Percentiles rank a stretch among this genome's conserved stretches.
These are phyloP conservation scores for Tetanocera ferruginea DNA, from an alignment of 2,888 invertebrate genomes.

Conservation along the genomic window DNA sequence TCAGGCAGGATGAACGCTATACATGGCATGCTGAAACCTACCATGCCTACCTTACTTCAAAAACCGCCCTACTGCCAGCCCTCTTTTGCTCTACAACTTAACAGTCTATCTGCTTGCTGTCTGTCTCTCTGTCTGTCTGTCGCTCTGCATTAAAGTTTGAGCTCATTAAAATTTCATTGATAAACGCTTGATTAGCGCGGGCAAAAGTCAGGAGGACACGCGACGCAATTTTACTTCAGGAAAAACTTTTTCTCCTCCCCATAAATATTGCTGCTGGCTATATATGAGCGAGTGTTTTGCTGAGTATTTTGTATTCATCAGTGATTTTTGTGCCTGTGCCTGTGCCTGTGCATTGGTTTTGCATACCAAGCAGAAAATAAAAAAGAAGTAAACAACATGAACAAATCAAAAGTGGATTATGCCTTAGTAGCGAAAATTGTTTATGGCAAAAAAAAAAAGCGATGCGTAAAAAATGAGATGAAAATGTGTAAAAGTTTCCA, in stretches of 20 bases:
- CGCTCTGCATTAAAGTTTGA: constrained; percentile 4
- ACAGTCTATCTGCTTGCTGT: background rate
- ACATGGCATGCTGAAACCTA: background rate
- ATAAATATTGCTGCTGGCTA: background rate
- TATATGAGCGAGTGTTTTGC: too few species aligned
- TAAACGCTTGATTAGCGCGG: constrained; percentile 51
- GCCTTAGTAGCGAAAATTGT: constrained; percentile 53
- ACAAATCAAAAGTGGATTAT: constrained; percentile 51
- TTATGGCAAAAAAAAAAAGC: constrained; percentile 39
- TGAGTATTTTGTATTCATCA: too few species aligned
- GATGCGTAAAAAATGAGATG: too few species aligned
- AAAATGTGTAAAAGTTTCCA: too few species aligned
- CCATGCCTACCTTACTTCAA: background rate
- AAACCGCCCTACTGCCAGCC: background rate
- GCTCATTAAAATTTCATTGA: constrained; percentile 55
- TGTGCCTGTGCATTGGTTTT: constrained; percentile 8
- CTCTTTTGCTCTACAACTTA: background rate
- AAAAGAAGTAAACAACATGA: constrained; percentile 30
- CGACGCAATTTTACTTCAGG: constrained; percentile 15
- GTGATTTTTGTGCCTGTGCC: constrained; percentile 26
- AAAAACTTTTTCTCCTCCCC: background rate
- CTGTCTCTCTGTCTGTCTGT: background rate
- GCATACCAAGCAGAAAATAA: constrained; percentile 44
- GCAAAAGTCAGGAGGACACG: constrained; percentile 20
- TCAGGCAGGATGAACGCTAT: background rate